Conservation (phyloP, 2,113 vertebrate species). For the Grallaria varia region DNA sequence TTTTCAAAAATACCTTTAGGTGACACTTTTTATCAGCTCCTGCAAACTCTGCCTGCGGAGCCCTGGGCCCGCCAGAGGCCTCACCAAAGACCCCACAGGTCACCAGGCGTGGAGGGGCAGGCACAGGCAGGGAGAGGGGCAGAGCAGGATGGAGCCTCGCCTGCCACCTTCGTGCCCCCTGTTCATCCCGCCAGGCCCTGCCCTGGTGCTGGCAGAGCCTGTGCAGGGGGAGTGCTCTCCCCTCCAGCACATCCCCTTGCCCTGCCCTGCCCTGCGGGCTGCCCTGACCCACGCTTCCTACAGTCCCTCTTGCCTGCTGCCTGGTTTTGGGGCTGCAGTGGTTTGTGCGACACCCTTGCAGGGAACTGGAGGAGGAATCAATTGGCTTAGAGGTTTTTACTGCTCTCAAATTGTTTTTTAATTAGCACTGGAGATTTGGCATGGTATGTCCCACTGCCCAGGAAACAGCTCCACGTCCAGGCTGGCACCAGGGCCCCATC, state of each 20-base stretch:
- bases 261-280: rapidly evolving
- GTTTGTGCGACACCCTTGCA: not conserved
- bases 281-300: not conserved
- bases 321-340: not conserved
- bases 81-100: not conserved
- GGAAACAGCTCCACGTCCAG: not conserved
- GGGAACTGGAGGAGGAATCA: not conserved
- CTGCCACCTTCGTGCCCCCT: rapidly evolving
- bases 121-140: not conserved
- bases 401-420: not conserved
- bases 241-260: rapidly evolving
- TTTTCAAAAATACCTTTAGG: not conserved
- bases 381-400: not conserved
- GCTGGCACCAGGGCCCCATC: not conserved
- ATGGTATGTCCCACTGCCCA: not conserved
- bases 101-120: not conserved
- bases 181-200: not conserved
- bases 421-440: not conserved
- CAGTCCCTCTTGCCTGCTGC: not conserved
- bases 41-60: not conserved
- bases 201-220: rapidly evolving
- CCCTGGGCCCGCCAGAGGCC: not conserved
- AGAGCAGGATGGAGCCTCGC: rapidly evolving
- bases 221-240: not conserved
- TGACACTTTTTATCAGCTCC: not conserved